A percentile compares a stretch with the other conserved stretches of the same genome.
phyloP scores from a whole-genome alignment of 2,797 vertebrate species.

The Spinibarbus caldwelli region DNA sequence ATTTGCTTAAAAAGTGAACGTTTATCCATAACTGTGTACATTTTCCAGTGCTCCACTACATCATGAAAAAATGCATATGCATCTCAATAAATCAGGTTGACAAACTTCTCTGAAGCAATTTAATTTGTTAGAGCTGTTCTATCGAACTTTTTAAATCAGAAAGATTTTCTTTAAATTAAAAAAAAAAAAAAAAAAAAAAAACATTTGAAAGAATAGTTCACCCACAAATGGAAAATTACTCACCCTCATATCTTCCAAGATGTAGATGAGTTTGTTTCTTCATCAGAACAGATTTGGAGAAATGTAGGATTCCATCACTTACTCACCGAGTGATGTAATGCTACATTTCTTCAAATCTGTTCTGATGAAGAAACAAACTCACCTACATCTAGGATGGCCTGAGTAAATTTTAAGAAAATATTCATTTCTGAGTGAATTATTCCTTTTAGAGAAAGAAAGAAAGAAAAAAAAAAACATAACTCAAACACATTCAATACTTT shows the following conservation, averaged over 20 bases:
- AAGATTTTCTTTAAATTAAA: background rate
- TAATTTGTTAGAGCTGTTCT: background rate
- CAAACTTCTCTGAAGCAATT: background rate
- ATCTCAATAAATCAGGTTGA: background rate
- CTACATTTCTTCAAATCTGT: too few relatives aligned
- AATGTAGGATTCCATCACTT: too few relatives aligned
- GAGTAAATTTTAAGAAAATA: too few relatives aligned
- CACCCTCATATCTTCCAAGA: too few relatives aligned
- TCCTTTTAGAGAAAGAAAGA: too few relatives aligned
- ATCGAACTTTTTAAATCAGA: background rate
- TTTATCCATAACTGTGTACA: background rate
- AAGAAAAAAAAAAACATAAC: background rate
- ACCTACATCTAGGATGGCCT: too few relatives aligned
- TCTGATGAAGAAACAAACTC: too few relatives aligned
- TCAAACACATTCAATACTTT: background rate
- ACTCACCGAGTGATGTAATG: too few relatives aligned
- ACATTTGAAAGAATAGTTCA: background rate
- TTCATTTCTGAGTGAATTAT: too few relatives aligned
- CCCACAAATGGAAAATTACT: too few relatives aligned
- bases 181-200: background rate
- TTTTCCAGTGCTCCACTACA: background rate
- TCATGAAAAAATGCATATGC: background rate
- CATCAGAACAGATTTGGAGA: too few relatives aligned
- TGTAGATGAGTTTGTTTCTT: too few relatives aligned
- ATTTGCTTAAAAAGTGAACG: background rate